phyloP scores from a whole-genome alignment of 1,140 invertebrate species.

The Drosophila repletoides region DNA sequence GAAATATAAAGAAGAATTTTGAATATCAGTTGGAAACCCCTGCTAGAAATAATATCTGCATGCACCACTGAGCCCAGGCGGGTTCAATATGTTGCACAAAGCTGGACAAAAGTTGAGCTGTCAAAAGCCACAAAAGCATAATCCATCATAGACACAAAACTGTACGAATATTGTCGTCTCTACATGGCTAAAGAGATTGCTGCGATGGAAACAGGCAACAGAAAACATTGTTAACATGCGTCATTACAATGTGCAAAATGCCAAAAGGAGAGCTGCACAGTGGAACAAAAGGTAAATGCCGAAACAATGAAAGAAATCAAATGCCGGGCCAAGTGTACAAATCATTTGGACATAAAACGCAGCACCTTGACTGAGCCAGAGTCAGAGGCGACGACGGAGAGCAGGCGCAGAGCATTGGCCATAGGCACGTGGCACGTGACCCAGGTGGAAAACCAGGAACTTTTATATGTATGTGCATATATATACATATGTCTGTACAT shows the following conservation, averaged over 20 bases:
- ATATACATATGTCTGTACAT: too few species aligned
- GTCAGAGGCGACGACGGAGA: neutral
- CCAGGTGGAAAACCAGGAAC: constrained; percentile 33
- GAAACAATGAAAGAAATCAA: constrained; percentile 61
- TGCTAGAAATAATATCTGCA: too few species aligned
- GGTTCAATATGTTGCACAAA: constrained; percentile 22
- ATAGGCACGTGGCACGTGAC: constrained; percentile 64
- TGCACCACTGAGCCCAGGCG: too few species aligned
- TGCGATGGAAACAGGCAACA: constrained; percentile 21
- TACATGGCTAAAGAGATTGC: neutral
- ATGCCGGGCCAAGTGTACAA: constrained; percentile 63
- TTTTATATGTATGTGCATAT: neutral
- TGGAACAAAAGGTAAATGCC: constrained; percentile 28
- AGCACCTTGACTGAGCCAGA: constrained; percentile 58
- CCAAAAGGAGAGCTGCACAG: constrained; percentile 39
- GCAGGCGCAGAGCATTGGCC: constrained; percentile 6
- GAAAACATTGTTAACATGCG: constrained; percentile 80
- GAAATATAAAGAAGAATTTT: too few species aligned
- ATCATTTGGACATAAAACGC: constrained; percentile 78
- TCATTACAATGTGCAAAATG: constrained; percentile 81
- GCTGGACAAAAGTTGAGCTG: constrained; percentile 49
- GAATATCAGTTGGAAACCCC: too few species aligned
- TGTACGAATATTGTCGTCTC: constrained; percentile 21
- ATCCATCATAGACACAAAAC: constrained; percentile 72
- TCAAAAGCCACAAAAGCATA: constrained; percentile 70